Conservation (phyloP, 2,797 vertebrate species). For the Sebastes paucispinis region DNA sequence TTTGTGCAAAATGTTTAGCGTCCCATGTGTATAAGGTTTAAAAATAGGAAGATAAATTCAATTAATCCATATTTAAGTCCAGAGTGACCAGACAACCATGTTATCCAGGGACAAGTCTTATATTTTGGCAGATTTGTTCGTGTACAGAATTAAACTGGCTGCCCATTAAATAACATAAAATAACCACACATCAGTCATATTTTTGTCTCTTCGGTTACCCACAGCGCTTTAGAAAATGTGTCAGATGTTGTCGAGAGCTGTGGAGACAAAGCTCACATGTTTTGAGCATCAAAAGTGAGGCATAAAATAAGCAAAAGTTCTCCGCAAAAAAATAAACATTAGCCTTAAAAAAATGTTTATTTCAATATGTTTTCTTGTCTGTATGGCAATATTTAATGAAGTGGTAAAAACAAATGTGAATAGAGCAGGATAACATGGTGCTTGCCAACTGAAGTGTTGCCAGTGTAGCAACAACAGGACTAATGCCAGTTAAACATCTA, state of each 20-base stretch:
- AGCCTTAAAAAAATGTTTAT: background rate
- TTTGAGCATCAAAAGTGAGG: background rate
- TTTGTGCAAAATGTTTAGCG: background rate
- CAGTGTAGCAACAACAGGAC: conserved; percentile 34
- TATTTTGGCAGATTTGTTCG: background rate
- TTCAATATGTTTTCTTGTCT: background rate
- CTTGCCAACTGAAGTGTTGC: conserved; percentile 32
- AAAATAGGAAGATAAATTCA: background rate
- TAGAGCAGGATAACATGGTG: background rate
- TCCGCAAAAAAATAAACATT: background rate
- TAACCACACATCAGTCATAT: background rate
- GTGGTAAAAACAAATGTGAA: background rate
- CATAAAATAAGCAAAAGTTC: background rate
- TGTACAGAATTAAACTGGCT: background rate
- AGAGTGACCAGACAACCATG: background rate
- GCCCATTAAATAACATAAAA: background rate
- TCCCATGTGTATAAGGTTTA: background rate
- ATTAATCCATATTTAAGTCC: background rate
- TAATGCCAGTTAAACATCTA: conserved; percentile 53
- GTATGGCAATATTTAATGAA: background rate
- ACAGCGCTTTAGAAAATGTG: background rate
- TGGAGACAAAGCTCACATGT: background rate
- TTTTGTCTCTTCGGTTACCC: background rate
- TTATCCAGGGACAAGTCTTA: background rate
- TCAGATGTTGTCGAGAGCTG: background rate